Base-by-base conservation (phyloP, 1,140 invertebrate species). In the Euwallacea similis region DNA sequence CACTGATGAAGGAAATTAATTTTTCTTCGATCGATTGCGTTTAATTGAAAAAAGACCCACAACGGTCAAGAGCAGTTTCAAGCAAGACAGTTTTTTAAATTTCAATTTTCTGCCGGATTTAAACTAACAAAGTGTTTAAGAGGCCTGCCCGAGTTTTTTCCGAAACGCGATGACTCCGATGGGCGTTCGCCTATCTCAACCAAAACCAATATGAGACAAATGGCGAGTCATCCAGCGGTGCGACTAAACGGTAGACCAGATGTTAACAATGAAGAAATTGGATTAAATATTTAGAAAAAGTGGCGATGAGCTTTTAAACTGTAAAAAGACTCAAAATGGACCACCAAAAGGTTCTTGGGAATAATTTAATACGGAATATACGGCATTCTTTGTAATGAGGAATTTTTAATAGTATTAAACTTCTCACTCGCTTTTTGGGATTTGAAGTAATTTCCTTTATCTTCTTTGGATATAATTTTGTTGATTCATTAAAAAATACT, bases 91-190 rank as follows among this genome's bases (percentile, higher is more conserved):
- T 71, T 71, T 71, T 71, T 71, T 64, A 46, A 71, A 71, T 71
- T 71, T 64, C 69, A 71, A 71, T 71, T 64, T 71, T 71, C 69
- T 71, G 69, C 61, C 61, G 69, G 59, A 71, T 71, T 71, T 71
- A 71, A 71, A 71, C 69, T 71, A 71, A 71, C 69, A 71, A 71
- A 71, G 69, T 71, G 69, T 71, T 71, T 71, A 71, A 71, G 59
- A 62, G 59, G 55, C 42, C 42, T 43, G 8, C 13, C 33, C 55
- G 7, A 41, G 21, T 67, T 67, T 67, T 67, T 68, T 50, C 43
- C 44, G 10, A 10, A 41, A 50, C 43, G 7, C 53, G 50, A 13
- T 42, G 64, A 44, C 10, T 58, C 13, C 50, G 44, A 53, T 59
- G 66, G 55, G 66, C 42, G 54, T 58, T 60, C 43, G 54, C 55